Evolutionary conservation across 2,888 invertebrate genomes (phyloP).

Genomic region (Polymixis lichenea): DNA sequence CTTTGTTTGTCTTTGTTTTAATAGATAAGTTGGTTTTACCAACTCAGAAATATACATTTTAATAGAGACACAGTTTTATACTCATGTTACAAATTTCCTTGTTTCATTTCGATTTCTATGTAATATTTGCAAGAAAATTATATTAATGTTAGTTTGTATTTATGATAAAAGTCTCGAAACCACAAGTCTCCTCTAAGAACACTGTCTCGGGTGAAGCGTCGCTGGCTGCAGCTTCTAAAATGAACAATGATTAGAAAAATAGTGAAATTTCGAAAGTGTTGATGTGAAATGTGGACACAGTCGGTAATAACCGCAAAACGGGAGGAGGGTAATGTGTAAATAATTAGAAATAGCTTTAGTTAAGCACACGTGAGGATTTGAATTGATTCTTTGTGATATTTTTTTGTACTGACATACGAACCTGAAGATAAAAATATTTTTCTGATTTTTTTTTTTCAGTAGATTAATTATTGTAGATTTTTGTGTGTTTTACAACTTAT

Average conservation of each 20-base stretch:
- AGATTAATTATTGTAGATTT: slow-evolving; percentile 30
- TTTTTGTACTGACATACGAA: slow-evolving; percentile 62
- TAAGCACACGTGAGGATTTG: slow-evolving; percentile 88
- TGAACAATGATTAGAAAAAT: slow-evolving; percentile 74
- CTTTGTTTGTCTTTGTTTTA: background rate
- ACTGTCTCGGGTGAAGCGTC: slow-evolving; percentile 88
- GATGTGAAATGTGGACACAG: slow-evolving; percentile 74
- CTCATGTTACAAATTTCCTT: background rate
- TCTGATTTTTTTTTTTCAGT: background rate
- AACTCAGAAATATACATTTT: too few species aligned
- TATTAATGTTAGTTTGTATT: background rate
- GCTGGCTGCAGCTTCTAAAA: slow-evolving; percentile 76
- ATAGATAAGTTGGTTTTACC: background rate
- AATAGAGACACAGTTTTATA: background rate
- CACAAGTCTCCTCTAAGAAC: slow-evolving; percentile 80
- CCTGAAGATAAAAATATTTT: slow-evolving; percentile 62
- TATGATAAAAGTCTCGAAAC: slow-evolving; percentile 35
- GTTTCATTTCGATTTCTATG: background rate
- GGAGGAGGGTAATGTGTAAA: slow-evolving; percentile 84
- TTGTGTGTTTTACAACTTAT: slow-evolving; percentile 41
- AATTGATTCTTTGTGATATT: slow-evolving; percentile 80
- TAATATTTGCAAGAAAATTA: slow-evolving; percentile 1
- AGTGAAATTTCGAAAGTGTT: slow-evolving; percentile 79
- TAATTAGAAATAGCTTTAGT: slow-evolving; percentile 75
- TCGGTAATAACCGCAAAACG: slow-evolving; percentile 68